Conservation (phyloP, 2,113 vertebrate genomes). For the Hypanus sabinus region DNA sequence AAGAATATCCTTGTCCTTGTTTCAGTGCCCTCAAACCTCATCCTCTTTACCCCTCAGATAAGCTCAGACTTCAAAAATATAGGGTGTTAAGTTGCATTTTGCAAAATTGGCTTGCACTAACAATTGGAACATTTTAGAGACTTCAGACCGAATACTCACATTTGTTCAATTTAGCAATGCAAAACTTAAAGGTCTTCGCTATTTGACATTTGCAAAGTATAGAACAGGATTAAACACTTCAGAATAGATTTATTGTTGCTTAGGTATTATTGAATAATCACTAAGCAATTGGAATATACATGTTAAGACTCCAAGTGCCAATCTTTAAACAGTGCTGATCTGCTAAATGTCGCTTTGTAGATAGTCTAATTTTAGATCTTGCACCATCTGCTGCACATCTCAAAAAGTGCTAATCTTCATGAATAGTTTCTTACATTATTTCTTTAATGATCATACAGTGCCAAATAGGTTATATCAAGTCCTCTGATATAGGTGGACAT, state of each 20-base stretch:
- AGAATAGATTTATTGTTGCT: neutral
- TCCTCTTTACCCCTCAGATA: no score
- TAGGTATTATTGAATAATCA: constrained; percentile 13
- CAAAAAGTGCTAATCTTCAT: neutral
- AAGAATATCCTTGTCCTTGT: no score
- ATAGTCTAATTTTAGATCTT: neutral
- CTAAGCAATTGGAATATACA: neutral
- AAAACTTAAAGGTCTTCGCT: neutral
- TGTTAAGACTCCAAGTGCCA: neutral
- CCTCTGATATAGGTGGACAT: neutral
- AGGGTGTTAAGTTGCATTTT: neutral
- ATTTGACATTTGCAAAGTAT: neutral
- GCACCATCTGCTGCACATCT: neutral
- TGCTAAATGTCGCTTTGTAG: neutral
- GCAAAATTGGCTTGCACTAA: neutral
- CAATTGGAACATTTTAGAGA: neutral
- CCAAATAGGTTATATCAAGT: neutral
- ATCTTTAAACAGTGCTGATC: neutral
- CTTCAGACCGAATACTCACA: neutral
- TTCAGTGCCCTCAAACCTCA: neutral
- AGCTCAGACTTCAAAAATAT: neutral
- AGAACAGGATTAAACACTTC: neutral
- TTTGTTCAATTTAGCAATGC: neutral
- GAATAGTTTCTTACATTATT: neutral
- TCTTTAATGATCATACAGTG: neutral